A percentile compares a stretch with the other conserved stretches of the same genome.
Conservation (phyloP, 2,888 invertebrate species). For the Adineta ricciae region DNA sequence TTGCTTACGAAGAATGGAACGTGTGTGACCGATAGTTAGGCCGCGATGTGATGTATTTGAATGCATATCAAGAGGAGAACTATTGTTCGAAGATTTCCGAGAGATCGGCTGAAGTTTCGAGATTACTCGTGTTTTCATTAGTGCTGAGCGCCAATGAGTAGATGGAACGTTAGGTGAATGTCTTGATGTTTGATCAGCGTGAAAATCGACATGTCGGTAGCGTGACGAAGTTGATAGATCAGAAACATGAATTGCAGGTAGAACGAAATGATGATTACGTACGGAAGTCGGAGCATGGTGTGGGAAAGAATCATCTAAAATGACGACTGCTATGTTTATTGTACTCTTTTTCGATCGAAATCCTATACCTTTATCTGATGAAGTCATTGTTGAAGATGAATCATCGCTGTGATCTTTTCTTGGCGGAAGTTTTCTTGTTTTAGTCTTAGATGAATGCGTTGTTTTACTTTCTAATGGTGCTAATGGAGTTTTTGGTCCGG, state of each 20-base stretch:
- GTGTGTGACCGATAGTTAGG: neutral
- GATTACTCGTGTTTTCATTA: neutral
- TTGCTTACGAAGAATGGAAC: slow-evolving; percentile 8
- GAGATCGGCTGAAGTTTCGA: neutral
- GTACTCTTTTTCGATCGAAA: neutral
- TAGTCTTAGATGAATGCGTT: neutral
- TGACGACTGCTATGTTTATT: neutral
- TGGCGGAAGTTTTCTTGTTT: neutral
- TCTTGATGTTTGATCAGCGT: neutral
- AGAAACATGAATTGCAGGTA: neutral
- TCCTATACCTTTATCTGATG: neutral
- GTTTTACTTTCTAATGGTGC: neutral
- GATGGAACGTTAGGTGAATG: neutral
- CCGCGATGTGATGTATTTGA: neutral
- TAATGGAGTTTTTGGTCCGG: neutral
- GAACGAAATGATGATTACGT: neutral
- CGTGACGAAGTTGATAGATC: neutral
- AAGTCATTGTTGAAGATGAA: neutral
- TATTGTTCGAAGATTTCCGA: neutral
- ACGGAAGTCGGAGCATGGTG: neutral
- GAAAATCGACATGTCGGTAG: neutral
- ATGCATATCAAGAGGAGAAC: neutral
- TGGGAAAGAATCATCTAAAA: neutral
- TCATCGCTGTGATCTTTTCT: neutral
- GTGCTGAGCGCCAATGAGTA: neutral